These are phyloP conservation scores for Lapara coniferarum DNA, from an alignment of 2,888 invertebrate species.

Conservation along the genomic window DNA sequence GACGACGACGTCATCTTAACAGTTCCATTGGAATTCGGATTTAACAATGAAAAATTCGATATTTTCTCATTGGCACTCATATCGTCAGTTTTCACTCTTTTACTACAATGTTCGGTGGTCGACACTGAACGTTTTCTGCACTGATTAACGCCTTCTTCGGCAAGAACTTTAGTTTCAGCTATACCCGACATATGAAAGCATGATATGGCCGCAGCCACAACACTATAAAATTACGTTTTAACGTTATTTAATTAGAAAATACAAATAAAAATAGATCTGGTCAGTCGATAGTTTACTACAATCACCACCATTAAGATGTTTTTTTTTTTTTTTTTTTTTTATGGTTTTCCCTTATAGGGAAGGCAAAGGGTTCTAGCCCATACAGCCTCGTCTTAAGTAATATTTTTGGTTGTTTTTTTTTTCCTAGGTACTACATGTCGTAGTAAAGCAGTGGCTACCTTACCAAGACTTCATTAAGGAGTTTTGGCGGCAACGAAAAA, in stretches of 20 bases:
- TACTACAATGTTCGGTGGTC: slow-evolving; percentile 73
- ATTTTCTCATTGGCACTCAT: slow-evolving; percentile 87
- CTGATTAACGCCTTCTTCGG: slow-evolving; percentile 81
- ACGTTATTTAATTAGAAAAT: slow-evolving; percentile 63
- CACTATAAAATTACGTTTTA: slow-evolving; percentile 52
- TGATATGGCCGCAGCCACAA: slow-evolving; percentile 82
- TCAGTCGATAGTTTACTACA: slow-evolving; percentile 65
- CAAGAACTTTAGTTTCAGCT: slow-evolving; percentile 84
- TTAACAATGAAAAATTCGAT: slow-evolving; percentile 88
- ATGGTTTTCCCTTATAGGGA: too few relatives aligned
- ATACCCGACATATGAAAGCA: slow-evolving; percentile 89
- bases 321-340: too few relatives aligned
- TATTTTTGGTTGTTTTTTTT: too few relatives aligned
- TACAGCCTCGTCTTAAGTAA: too few relatives aligned
- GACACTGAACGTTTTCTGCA: slow-evolving; percentile 79
- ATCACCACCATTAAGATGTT: slow-evolving; percentile 70
- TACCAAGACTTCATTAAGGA: too few relatives aligned
- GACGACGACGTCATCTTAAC: slow-evolving; percentile 68
- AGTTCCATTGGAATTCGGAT: slow-evolving; percentile 74
- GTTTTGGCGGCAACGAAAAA: too few relatives aligned
- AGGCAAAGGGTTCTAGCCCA: too few relatives aligned
- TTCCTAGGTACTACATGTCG: too few relatives aligned
- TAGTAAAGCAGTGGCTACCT: too few relatives aligned
- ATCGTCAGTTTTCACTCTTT: slow-evolving; percentile 84
- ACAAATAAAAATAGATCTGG: slow-evolving; percentile 70